Base-by-base conservation (phyloP, 2,888 invertebrate species). In the Lepidocyrtoides sp. region DNA sequence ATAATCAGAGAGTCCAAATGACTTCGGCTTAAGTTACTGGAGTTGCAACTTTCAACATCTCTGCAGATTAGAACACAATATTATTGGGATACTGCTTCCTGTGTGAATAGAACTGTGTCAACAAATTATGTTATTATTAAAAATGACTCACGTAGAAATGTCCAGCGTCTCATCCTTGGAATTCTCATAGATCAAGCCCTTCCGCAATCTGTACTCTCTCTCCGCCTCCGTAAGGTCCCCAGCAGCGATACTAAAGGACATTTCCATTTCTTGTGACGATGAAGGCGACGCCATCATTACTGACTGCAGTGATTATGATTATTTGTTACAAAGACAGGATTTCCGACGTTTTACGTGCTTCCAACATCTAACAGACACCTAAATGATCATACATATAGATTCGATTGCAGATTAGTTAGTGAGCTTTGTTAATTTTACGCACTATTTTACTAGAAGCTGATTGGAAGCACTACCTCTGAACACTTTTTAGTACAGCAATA, bases 61-160 rank as follows among this genome's bases (percentile, higher is more conserved):
- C 83, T 87, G 60, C 8, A 75, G 69, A n/a, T n/a, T n/a, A n/a
- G n/a, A n/a, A n/a, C n/a, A n/a, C n/a, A n/a, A n/a, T n/a, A n/a
- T n/a, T n/a, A n/a, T n/a, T n/a, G n/a, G n/a, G n/a, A n/a, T n/a
- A n/a, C n/a, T n/a, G n/a, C n/a, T n/a, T n/a, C 10, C 10, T 36
- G 54, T 51, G 26, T 36, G 20, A 81, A 17, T 86, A 60, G 20
- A 60, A 23, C n/a, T 41, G 57, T 57, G 29, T 44, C 26, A 17
- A 20, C 3, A 41, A n/a, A 32, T 14, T 12, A 51, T n/a, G n/a
- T n/a, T n/a, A 72, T 66, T 72, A 32, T 54, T 17, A 60, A 63
- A n/a, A 10, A 26, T 26, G 23, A 72, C 92, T 91, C 89, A 93
- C 93, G 93, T 93, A 0, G 93, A 93, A 66, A 92, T 41, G 23